Conservation (phyloP, 2,888 invertebrate genomes). For the Archips crataeganus region DNA sequence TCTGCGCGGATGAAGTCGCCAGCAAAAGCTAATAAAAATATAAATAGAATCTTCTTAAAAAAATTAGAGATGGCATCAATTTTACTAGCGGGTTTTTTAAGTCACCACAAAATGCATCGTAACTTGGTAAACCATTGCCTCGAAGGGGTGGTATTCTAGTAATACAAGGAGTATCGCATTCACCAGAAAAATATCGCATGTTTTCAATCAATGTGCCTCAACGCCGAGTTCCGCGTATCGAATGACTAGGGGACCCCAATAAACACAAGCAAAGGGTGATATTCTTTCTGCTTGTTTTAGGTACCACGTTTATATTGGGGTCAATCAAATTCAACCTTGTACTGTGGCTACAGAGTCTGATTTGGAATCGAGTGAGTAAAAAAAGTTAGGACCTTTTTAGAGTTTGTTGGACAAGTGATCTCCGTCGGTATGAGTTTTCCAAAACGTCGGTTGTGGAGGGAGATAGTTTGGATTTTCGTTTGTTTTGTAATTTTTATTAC, state of each 20-base stretch:
- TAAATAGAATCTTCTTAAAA: too few relatives aligned
- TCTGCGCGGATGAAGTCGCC: too few relatives aligned
- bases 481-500: neutral
- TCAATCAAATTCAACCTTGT: neutral
- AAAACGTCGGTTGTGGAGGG: constrained; percentile 4
- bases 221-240: constrained; percentile 45
- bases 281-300: neutral
- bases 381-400: neutral
- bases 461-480: constrained; percentile 6
- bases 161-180: constrained; percentile 28
- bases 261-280: constrained; percentile 64
- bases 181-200: constrained; percentile 32
- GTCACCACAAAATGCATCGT: too few relatives aligned
- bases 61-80: too few relatives aligned
- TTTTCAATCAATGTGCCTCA: constrained; percentile 36
- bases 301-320: neutral
- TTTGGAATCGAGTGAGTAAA: neutral
- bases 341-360: neutral
- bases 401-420: constrained; percentile 12
- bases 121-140: neutral
- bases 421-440: constrained; percentile 13
- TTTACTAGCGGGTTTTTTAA: too few relatives aligned
- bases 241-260: constrained; percentile 61
- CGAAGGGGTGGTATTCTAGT: neutral
- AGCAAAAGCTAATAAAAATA: too few relatives aligned